These are phyloP conservation scores for Periophthalmus magnuspinnatus DNA, from an alignment of 2,797 vertebrate genomes.

Conservation along the genomic window DNA sequence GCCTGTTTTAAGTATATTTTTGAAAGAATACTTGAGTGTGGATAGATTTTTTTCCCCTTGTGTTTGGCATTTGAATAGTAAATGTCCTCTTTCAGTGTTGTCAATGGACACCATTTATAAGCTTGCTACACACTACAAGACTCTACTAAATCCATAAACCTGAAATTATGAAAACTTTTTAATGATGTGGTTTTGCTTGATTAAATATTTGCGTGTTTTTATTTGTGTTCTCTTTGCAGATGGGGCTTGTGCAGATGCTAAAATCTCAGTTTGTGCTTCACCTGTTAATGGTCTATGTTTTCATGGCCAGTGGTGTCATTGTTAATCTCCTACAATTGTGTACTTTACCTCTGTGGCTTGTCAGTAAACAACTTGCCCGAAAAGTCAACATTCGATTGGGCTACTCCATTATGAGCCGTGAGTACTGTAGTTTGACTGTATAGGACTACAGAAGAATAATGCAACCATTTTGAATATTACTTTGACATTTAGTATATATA, in stretches of 20 bases:
- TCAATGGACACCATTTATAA: constrained; percentile 31
- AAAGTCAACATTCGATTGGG: constrained; percentile 89
- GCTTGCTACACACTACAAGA: neutral
- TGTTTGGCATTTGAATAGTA: constrained; percentile 1
- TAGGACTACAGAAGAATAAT: too few relatives aligned
- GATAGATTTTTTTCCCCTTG: constrained; percentile 1
- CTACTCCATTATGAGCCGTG: constrained; percentile 93
- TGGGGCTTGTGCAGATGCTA: constrained; percentile 86
- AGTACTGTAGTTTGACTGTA: constrained; percentile 58
- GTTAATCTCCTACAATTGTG: constrained; percentile 90
- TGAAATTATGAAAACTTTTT: too few relatives aligned
- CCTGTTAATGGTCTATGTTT: constrained; percentile 91
- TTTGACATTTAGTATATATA: neutral
- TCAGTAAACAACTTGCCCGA: constrained; percentile 89
- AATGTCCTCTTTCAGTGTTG: constrained; percentile 53
- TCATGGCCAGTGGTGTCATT: constrained; percentile 89
- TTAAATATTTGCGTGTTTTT: neutral
- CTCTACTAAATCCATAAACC: neutral
- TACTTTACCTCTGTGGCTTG: constrained; percentile 86
- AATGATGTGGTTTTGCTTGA: neutral
- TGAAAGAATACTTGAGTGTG: neutral
- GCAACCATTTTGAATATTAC: neutral
- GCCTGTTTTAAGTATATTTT: neutral
- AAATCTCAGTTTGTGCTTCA: constrained; percentile 93
- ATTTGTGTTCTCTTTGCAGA: constrained; percentile 53